phyloP scores from a whole-genome alignment of 2,113 vertebrate genomes.

The Oncorhynchus tshawytscha region DNA sequence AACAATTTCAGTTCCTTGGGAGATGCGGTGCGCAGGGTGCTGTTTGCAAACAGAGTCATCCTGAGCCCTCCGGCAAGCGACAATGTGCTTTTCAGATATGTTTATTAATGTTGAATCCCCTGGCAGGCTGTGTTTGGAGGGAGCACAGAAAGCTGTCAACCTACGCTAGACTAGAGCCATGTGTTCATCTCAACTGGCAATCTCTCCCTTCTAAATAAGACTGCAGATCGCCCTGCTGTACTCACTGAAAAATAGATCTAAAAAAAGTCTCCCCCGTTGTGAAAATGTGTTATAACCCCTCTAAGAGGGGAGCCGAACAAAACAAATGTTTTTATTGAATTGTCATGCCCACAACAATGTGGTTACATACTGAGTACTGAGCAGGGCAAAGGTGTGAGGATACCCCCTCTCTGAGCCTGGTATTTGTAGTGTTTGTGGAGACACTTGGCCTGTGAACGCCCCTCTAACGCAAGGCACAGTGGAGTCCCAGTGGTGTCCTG shows the following conservation, averaged over 20 bases:
- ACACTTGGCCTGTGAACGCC: constrained; percentile 4
- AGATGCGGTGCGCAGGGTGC: constrained; percentile 51
- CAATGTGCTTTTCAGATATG: constrained; percentile 93
- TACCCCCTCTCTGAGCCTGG: neutral
- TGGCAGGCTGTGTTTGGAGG: constrained; percentile 70
- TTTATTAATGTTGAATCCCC: constrained; percentile 86
- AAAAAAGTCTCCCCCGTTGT: constrained; percentile 82
- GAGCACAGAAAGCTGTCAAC: constrained; percentile 89
- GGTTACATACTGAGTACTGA: constrained; percentile 65
- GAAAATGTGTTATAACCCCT: constrained; percentile 83
- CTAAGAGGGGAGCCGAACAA: constrained; percentile 50
- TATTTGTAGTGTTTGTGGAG: neutral
- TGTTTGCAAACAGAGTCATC: constrained; percentile 94
- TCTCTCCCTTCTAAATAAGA: constrained; percentile 61
- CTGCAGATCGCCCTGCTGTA: neutral
- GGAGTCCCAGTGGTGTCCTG: constrained; percentile 6
- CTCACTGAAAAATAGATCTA: neutral
- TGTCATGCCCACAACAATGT: constrained; percentile 76
- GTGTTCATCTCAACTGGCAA: constrained; percentile 90
- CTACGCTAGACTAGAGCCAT: constrained; percentile 59
- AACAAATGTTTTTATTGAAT: constrained; percentile 68
- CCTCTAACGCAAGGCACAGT: neutral
- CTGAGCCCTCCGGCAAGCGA: constrained; percentile 83
- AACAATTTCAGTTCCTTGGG: constrained; percentile 94
- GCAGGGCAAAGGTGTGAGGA: constrained; percentile 7